Evolutionary conservation across 2,888 invertebrate genomes (phyloP).

Genomic region (Amblyteles armatorius): DNA sequence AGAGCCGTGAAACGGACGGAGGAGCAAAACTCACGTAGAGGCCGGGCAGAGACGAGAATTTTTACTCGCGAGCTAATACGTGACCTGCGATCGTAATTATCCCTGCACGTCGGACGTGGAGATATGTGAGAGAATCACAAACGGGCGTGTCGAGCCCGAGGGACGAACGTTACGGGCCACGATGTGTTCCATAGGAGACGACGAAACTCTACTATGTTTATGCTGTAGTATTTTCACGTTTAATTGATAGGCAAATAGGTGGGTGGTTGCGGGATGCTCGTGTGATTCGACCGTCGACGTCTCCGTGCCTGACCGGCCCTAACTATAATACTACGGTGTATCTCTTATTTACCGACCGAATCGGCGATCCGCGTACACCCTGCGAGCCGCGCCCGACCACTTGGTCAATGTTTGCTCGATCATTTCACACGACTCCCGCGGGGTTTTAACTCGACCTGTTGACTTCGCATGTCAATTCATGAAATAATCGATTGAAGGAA

Average conservation of each 20-base stretch:
- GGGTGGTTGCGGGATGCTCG: background rate
- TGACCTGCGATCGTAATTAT: conserved; percentile 50
- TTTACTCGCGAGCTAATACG: conserved; percentile 52
- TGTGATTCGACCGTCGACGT: conserved; percentile 1
- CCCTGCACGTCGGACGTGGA: conserved; percentile 37
- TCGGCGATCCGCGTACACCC: background rate
- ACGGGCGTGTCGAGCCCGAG: conserved; percentile 24
- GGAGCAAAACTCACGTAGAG: conserved; percentile 28
- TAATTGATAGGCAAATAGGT: conserved; percentile 57
- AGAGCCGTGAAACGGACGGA: conserved; percentile 7
- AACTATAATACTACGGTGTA: conserved; percentile 24
- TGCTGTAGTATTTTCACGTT: conserved; percentile 20
- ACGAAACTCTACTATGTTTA: conserved; percentile 29
- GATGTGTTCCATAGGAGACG: conserved; percentile 3
- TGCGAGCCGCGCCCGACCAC: background rate
- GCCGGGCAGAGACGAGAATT: conserved; percentile 21
- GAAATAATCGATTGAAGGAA: background rate
- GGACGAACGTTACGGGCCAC: conserved; percentile 25
- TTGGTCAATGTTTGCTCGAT: conserved; percentile 22
- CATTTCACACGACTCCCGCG: background rate
- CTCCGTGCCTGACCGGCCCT: conserved; percentile 49
- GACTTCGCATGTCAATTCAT: background rate
- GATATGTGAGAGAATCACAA: conserved; percentile 46
- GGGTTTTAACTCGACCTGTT: background rate
- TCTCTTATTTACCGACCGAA: background rate